A percentile compares a stretch with the other conserved stretches of the same genome.
phyloP scores from a whole-genome alignment of 2,888 invertebrate species.

The Stenolophus ochropezus region DNA sequence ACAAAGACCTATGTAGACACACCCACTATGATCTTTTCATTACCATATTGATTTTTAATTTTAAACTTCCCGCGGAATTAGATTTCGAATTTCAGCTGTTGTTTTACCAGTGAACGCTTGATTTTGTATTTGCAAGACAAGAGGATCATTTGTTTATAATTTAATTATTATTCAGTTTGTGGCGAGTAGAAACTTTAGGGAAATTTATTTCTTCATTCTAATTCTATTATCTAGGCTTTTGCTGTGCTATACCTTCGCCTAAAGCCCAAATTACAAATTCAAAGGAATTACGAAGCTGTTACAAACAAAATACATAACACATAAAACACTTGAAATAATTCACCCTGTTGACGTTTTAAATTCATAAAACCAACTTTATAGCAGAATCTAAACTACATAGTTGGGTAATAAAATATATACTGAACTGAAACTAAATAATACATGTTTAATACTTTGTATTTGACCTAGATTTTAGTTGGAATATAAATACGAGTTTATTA shows the following conservation, averaged over 20 bases:
- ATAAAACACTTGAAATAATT: neutral
- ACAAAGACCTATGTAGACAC: constrained; percentile 13
- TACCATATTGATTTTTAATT: constrained; percentile 30
- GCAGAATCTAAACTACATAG: too few species aligned
- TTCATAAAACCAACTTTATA: too few species aligned
- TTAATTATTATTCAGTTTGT: constrained; percentile 12
- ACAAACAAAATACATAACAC: neutral
- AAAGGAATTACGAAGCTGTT: neutral
- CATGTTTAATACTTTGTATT: too few species aligned
- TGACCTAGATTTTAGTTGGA: too few species aligned
- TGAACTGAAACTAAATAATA: too few species aligned
- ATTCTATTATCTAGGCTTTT: neutral
- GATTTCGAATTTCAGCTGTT: neutral
- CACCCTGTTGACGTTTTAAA: too few species aligned
- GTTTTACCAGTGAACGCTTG: neutral
- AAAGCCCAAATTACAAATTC: neutral
- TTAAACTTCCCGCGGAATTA: too few species aligned
- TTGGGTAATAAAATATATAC: too few species aligned
- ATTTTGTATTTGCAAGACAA: neutral
- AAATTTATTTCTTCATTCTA: neutral
- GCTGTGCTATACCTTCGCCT: neutral
- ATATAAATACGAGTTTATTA: too few species aligned
- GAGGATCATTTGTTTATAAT: constrained; percentile 11
- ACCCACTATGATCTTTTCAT: constrained; percentile 11
- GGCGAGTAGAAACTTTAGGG: constrained; percentile 1